These are phyloP conservation scores for Dasysyrphus tricinctus DNA, from an alignment of 2,888 invertebrate genomes.

Conservation along the genomic window DNA sequence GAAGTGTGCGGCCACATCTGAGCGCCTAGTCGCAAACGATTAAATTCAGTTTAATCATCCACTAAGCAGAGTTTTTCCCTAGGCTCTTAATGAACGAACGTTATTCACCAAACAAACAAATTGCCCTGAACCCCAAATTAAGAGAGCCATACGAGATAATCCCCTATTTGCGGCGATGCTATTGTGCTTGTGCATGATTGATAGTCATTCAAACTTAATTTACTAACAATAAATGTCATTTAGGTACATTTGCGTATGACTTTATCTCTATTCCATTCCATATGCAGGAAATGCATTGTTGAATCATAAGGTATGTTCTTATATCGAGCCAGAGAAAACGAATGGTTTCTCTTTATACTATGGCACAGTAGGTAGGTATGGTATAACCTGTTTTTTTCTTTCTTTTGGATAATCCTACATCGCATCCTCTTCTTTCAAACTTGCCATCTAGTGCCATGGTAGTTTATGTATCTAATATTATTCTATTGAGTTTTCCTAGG, in stretches of 20 bases:
- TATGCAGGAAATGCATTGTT: not conserved
- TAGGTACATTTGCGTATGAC: not conserved
- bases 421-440: not conserved
- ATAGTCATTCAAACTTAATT: slow-evolving; percentile 44
- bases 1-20: slow-evolving; percentile 76
- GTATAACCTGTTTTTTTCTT: not conserved
- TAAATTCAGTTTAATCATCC: slow-evolving; percentile 84
- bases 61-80: slow-evolving; percentile 79
- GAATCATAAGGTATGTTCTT: too few species aligned
- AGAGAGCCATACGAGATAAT: slow-evolving; percentile 68
- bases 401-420: not conserved
- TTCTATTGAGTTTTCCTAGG: slow-evolving; percentile 82
- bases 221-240: slow-evolving; percentile 22
- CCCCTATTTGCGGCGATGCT: slow-evolving; percentile 35
- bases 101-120: slow-evolving; percentile 53
- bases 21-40: slow-evolving; percentile 83
- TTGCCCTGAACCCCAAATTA: slow-evolving; percentile 46
- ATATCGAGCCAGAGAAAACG: too few species aligned
- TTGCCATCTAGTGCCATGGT: not conserved
- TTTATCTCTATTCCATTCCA: not conserved
- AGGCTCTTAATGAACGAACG: slow-evolving; percentile 27
- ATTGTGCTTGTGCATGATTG: slow-evolving; percentile 1
- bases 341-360: not conserved
- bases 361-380: not conserved
- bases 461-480: slow-evolving; percentile 66